A percentile compares a stretch with the other conserved stretches of the same genome.
Evolutionary conservation across 23 tunicate species (phyloP).

Genomic region (Aplidium turbinatum): DNA sequence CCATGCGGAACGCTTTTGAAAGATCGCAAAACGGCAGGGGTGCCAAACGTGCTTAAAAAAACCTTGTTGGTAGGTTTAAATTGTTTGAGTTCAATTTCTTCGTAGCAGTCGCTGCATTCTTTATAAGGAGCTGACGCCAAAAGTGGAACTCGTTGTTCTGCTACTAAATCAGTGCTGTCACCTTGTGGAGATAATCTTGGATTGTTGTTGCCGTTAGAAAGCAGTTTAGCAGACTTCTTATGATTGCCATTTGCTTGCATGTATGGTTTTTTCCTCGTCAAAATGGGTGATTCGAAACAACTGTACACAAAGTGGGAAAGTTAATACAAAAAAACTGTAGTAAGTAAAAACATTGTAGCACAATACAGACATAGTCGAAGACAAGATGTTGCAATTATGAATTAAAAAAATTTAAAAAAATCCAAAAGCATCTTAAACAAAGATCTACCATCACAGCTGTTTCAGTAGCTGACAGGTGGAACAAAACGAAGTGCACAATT

Average conservation of each 20-base stretch:
- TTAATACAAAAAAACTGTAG: no score
- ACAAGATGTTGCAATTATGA: no score
- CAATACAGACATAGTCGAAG: not conserved
- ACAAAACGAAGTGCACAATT: no score
- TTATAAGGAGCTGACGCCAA: conserved; percentile 44
- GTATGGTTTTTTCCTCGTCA: not conserved
- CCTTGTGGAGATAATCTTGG: conserved; percentile 7
- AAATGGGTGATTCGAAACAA: conserved; percentile 60
- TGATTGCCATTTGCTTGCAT: not conserved
- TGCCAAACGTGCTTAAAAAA: conserved; percentile 14
- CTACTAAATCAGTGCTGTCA: not conserved
- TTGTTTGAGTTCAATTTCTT: no score
- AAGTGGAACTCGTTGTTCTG: conserved; percentile 38
- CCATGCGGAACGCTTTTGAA: not conserved
- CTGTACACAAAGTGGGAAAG: no score
- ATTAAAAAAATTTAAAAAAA: no score
- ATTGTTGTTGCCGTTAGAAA: not conserved
- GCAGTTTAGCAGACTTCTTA: not conserved
- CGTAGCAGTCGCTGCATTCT: no score
- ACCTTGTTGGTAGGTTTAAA: not conserved
- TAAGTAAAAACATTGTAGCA: no score
- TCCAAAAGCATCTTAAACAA: no score
- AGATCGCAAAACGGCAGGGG: conserved; percentile 5
- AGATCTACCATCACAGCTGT: no score
- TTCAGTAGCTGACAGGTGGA: no score